Evolutionary conservation across 2,888 invertebrate species (phyloP).

Genomic region (Lypha dubia): DNA sequence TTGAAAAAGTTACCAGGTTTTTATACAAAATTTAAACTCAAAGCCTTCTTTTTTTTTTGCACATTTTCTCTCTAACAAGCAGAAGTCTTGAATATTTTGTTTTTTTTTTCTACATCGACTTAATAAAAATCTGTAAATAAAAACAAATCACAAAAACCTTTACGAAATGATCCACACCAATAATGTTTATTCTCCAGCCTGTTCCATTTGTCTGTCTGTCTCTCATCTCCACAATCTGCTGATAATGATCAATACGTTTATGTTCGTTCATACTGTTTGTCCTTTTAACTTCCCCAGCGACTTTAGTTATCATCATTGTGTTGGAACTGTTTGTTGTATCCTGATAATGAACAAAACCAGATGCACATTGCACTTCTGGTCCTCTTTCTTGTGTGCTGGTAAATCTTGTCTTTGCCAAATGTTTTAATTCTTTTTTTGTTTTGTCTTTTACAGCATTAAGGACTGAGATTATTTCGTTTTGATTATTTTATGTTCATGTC

Average conservation of each 20-base stretch:
- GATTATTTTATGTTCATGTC: slow-evolving; percentile 27
- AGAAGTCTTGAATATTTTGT: slow-evolving; percentile 32
- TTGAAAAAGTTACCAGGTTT: slow-evolving; percentile 40
- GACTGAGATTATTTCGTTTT: slow-evolving; percentile 39
- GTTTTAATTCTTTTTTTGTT: slow-evolving; percentile 1
- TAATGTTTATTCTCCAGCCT: neutral
- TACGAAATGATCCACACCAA: slow-evolving; percentile 51
- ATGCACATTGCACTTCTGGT: slow-evolving; percentile 56
- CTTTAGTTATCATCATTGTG: slow-evolving; percentile 42
- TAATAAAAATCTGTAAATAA: slow-evolving; percentile 55
- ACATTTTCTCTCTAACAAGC: slow-evolving; percentile 60
- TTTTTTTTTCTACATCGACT: slow-evolving; percentile 47
- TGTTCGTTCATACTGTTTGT: slow-evolving; percentile 39
- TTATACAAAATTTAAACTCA: slow-evolving; percentile 21
- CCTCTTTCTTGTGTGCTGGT: slow-evolving; percentile 9
- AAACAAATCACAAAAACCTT: slow-evolving; percentile 13
- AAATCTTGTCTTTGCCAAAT: slow-evolving; percentile 12
- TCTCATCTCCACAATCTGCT: slow-evolving; percentile 51
- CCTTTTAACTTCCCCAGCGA: slow-evolving; percentile 14
- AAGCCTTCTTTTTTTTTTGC: slow-evolving; percentile 23
- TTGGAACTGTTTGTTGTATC: slow-evolving; percentile 30
- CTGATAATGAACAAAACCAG: slow-evolving; percentile 51
- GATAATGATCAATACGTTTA: slow-evolving; percentile 68
- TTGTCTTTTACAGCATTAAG: neutral
- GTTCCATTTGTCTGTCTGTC: slow-evolving; percentile 19